phyloP scores from a whole-genome alignment of 2,797 vertebrate species.

The Rhynchotus rufescens region DNA sequence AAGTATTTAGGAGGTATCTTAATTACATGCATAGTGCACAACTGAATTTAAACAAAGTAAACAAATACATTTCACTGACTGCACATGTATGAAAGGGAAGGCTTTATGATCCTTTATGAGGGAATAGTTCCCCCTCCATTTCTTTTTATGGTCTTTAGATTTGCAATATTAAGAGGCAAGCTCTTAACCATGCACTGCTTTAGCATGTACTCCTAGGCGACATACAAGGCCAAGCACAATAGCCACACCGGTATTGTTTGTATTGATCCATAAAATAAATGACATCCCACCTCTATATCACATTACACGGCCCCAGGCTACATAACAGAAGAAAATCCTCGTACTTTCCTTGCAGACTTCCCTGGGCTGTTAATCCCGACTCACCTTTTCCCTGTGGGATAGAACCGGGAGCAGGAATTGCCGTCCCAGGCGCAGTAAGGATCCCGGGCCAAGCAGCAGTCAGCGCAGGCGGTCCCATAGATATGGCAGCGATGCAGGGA shows the following conservation, averaged over 20 bases:
- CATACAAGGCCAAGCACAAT: not conserved
- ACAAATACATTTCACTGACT: conserved; percentile 1
- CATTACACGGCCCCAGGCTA: not conserved
- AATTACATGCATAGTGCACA: not conserved
- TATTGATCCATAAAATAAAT: not conserved
- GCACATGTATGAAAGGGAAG: not conserved
- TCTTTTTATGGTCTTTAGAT: not conserved
- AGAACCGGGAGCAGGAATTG: conserved; percentile 94
- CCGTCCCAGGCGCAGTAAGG: conserved; percentile 98
- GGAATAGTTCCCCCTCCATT: not conserved
- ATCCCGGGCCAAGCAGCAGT: conserved; percentile 96
- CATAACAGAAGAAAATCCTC: not conserved
- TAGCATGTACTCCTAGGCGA: not conserved
- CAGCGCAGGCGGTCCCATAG: conserved; percentile 94
- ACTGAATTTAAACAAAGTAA: conserved; percentile 37
- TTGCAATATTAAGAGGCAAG: conserved; percentile 4
- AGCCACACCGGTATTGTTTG: not conserved
- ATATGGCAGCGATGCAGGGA: conserved; percentile 94
- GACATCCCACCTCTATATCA: not conserved
- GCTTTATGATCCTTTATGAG: conserved; percentile 30
- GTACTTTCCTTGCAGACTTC: not conserved
- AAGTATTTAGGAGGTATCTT: not conserved
- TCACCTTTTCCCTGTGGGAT: conserved; percentile 94
- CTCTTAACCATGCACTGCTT: not conserved
- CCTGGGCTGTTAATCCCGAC: not conserved